Evolutionary conservation across 2,888 invertebrate species (phyloP).

Genomic region (Leucoma salicis): DNA sequence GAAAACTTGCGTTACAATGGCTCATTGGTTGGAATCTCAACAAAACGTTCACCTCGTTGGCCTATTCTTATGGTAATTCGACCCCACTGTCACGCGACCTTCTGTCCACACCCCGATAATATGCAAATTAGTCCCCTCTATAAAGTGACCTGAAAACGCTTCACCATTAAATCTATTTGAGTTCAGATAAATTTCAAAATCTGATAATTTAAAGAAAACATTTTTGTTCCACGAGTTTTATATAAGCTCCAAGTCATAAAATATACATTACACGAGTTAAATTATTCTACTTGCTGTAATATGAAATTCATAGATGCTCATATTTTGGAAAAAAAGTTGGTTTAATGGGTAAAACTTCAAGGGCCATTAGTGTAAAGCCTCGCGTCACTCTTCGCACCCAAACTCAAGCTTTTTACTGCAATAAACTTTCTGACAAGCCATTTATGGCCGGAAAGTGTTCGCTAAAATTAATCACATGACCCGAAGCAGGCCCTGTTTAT

Average conservation of each 20-base stretch:
- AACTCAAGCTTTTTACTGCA: constrained; percentile 73
- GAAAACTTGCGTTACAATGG: constrained; percentile 57
- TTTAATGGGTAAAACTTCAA: constrained; percentile 66
- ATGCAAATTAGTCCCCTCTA: constrained; percentile 72
- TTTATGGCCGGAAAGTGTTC: constrained; percentile 72
- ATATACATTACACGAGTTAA: constrained; percentile 1
- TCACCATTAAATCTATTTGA: constrained; percentile 62
- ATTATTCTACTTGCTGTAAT: constrained; percentile 6
- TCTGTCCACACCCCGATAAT: constrained; percentile 78
- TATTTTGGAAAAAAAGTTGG: constrained; percentile 49
- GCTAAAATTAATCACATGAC: constrained; percentile 70
- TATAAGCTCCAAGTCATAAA: background rate
- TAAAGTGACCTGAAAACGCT: constrained; percentile 72
- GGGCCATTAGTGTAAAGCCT: constrained; percentile 69
- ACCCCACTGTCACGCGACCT: constrained; percentile 72
- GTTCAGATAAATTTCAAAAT: constrained; percentile 44
- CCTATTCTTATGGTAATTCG: constrained; percentile 76
- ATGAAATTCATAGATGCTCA: constrained; percentile 38
- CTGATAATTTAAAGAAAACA: constrained; percentile 17
- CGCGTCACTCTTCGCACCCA: constrained; percentile 66
- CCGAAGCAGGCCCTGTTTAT: constrained; percentile 58
- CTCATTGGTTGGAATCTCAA: constrained; percentile 60
- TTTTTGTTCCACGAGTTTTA: background rate
- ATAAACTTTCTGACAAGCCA: constrained; percentile 77
- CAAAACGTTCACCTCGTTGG: constrained; percentile 71